Percentiles rank a stretch among this genome's conserved stretches.
Evolutionary conservation across 2,113 vertebrate species (phyloP).

Genomic region (Poecilia latipinna): DNA sequence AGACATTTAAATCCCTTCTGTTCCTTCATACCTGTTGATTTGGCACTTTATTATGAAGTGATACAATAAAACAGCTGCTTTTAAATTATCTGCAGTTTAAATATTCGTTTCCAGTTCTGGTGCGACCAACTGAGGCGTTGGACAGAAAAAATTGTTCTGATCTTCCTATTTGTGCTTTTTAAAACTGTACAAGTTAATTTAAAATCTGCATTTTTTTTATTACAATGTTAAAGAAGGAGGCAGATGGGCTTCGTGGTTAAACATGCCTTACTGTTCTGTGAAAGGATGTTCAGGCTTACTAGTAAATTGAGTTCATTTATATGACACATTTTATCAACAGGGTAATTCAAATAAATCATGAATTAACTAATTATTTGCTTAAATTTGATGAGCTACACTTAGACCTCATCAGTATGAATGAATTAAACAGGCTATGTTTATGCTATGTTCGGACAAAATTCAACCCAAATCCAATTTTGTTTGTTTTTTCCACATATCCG

Average conservation of each 20-base stretch:
- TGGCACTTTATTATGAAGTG: not conserved
- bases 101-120: not conserved
- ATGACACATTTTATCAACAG: too few relatives aligned
- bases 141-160: not conserved
- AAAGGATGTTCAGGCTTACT: not conserved
- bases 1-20: constrained; percentile 32
- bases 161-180: not conserved
- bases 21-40: constrained; percentile 39
- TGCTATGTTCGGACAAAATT: too few relatives aligned
- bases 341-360: too few relatives aligned
- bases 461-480: too few relatives aligned
- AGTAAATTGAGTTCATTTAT: too few relatives aligned
- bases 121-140: not conserved
- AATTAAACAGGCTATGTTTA: not conserved
- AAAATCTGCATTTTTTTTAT: not conserved
- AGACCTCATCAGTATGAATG: not conserved
- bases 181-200: not conserved
- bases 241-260: not conserved
- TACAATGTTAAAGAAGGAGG: not conserved
- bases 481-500: too few relatives aligned
- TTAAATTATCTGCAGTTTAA: not conserved
- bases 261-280: not conserved
- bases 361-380: not conserved
- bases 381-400: not conserved
- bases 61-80: not conserved